Base-by-base conservation (phyloP, 2,797 vertebrate species). In the Cyclopterus lumpus region DNA sequence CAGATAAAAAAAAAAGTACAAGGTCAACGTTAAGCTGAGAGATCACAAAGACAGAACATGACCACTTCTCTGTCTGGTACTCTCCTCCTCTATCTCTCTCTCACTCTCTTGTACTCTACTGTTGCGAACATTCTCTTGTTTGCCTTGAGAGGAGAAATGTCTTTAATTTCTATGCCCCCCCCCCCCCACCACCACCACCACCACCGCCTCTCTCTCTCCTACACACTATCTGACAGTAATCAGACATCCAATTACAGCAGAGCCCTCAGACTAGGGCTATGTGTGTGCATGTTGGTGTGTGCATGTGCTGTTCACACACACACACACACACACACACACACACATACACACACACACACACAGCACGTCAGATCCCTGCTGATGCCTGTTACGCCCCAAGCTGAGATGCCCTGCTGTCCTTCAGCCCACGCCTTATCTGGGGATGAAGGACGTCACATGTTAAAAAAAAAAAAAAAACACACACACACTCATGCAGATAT, bases 221-320 rank as follows among this genome's bases (percentile, higher is more conserved):
- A 3, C 46, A 24, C n/a, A 48, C 84, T 77, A 91, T 90, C 87
- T 87, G 85, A 84, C 87, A 87, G 89, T 90, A 90, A 93, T 93
- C 91, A 91, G 81, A 91, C 89, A 89, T 93, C 90, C 91, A 91
- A 93, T 92, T 93, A 92, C 87, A 88, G 86, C 80, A 69, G 67
- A 75, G 78, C 74, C 86, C 84, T 80, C 75, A 70, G 81, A 87
- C 69, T 48, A 15, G 30, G 59, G 66, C 34, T 77, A 1, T 55
- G 62, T 51, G 44, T 6, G 67, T 77, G 61, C 2, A 6, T 57
- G 67, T 48, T 67, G 38, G 38, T 46, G 54, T 57, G 28, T 58
- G 59, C 28, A 48, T 44, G 71, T 68, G 49, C 72, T 72, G n/a
- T n/a, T n/a, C 49, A 69, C 36, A 57, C 20, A 67, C 55, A 38